Evolutionary conservation across 2,113 vertebrate species (phyloP).

Genomic region (Oreochromis spilurus): DNA sequence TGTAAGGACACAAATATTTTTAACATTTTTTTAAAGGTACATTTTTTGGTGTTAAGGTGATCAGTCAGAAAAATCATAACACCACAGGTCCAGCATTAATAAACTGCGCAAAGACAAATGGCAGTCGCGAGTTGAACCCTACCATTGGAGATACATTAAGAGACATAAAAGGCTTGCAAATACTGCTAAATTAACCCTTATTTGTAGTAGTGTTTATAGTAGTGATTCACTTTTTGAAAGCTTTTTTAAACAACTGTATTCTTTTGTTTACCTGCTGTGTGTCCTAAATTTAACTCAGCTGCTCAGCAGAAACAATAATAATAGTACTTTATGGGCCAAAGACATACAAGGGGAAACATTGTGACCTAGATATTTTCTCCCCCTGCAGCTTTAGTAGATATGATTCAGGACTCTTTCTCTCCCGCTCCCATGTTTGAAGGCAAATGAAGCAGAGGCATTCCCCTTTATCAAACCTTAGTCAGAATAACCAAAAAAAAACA

Average conservation of each 20-base stretch:
- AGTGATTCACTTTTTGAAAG: neutral
- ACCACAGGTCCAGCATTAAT: neutral
- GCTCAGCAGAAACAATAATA: neutral
- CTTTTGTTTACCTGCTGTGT: neutral
- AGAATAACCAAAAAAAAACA: neutral
- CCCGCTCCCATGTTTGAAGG: constrained; percentile 27
- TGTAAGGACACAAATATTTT: neutral
- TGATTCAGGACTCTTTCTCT: constrained; percentile 49
- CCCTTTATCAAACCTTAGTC: constrained; percentile 28
- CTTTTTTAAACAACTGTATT: neutral
- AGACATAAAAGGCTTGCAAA: neutral
- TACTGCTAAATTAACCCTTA: neutral
- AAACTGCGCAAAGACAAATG: neutral
- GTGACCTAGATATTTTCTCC: constrained; percentile 63
- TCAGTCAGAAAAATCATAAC: neutral
- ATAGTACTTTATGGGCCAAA: constrained; percentile 10
- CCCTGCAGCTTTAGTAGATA: constrained; percentile 45
- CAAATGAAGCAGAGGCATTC: constrained; percentile 33
- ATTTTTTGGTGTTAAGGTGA: neutral
- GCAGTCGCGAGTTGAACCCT: neutral
- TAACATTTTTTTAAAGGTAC: neutral
- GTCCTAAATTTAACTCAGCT: neutral
- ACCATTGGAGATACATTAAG: neutral
- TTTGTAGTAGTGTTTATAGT: neutral
- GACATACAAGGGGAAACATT: constrained; percentile 28